Base-by-base conservation (phyloP, 2,797 vertebrate species). In the Enoplosus armatus region DNA sequence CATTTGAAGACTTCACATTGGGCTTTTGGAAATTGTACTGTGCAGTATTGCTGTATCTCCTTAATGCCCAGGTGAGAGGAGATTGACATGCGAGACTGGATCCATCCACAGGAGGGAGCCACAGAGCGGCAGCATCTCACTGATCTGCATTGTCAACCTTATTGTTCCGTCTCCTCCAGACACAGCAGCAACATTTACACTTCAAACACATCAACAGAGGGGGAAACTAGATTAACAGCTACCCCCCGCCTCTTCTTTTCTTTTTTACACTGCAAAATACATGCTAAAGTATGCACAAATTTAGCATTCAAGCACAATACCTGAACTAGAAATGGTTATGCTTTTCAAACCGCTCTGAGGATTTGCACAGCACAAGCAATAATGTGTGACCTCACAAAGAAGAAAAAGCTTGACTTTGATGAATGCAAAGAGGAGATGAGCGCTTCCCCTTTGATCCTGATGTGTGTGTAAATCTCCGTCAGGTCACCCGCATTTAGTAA, bases 181-280 rank as follows among this genome's bases (percentile, higher is more conserved):
- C 48, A 67, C 27, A 75, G 78, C 70, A 75, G 73, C 82, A 59
- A 54, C 82, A 85, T 91, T 92, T 85, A 88, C 85, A 89, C 83
- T 87, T 87, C 85, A 90, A 88, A 90, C 84, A 62, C 68, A 68
- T 67, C 54, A 60, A 79, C 51, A 74, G 71, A 48, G 69, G 37
- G 63, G 33, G 48, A 37, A 65, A 50, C 45, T n/a, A 71, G 80
- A 85, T 83, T 69, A 87, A 79, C 68, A 59, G 60, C 81, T 35
- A 8, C 51, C 33, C 37, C 14, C 31, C 39, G 6, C 43, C 60
- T 24, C 39, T 48, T 27, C 14, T 39, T 60, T 72, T 60, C n/a
- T 70, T 48, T 70, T 75, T 48, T 29, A 45, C 65, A 76, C 65
- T 31, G 70, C 59, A 77, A 70, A 85, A 80, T 48, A 75, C 29